phyloP scores from a whole-genome alignment of 2,113 vertebrate genomes.

The Mirza zaza region DNA sequence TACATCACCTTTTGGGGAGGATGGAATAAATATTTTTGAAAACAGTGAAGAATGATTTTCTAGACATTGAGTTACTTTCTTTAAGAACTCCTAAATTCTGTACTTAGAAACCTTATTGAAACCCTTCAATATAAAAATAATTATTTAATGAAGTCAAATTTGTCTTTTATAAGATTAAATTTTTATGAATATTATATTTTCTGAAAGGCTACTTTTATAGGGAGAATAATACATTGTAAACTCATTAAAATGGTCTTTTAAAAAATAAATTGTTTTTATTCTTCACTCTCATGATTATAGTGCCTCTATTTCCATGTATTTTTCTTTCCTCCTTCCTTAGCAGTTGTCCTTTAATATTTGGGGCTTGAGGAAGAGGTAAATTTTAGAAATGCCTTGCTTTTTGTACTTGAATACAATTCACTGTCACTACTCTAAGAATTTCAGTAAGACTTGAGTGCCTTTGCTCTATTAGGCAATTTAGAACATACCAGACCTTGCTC shows the following conservation, averaged over 20 bases:
- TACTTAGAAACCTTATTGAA: background rate
- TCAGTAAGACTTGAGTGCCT: constrained; percentile 42
- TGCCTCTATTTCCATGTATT: background rate
- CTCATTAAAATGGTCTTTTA: background rate
- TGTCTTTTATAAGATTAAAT: constrained; percentile 12
- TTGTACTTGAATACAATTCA: background rate
- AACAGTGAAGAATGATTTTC: constrained; percentile 27
- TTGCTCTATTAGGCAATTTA: constrained; percentile 54
- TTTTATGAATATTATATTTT: background rate
- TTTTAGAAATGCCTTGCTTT: constrained; percentile 25
- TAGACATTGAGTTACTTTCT: constrained; percentile 22
- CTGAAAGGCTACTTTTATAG: background rate
- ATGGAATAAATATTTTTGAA: background rate
- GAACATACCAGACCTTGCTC: constrained; percentile 49
- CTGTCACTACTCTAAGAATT: constrained; percentile 6
- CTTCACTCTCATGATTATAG: background rate
- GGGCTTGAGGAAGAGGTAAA: background rate
- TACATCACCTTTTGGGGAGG: background rate
- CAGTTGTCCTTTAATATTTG: constrained; percentile 2
- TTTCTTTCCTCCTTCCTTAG: constrained; percentile 9
- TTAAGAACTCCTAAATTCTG: constrained; percentile 5
- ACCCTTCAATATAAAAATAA: background rate
- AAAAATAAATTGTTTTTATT: constrained; percentile 36
- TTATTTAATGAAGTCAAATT: background rate
- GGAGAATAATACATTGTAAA: background rate